Base-by-base conservation (phyloP, 2,888 invertebrate species). In the Drosophila colorata region DNA sequence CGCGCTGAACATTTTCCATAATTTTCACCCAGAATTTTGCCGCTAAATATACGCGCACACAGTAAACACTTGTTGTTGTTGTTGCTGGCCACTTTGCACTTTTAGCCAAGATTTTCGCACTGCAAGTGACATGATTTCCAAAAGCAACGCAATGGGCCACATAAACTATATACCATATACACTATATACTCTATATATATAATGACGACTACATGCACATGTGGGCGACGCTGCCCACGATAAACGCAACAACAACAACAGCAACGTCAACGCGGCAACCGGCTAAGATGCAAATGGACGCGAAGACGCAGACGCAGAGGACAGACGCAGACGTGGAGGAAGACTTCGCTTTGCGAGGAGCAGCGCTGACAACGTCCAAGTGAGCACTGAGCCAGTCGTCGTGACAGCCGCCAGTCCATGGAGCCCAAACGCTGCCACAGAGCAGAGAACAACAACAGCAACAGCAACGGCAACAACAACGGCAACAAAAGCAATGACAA, bases 121-220 rank as follows among this genome's bases (percentile, higher is more conserved):
- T 72, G 85, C 83, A 78, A 78, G 89, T 87, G 83, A 84, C 83
- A 84, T 87, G 81, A 84, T 89, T 78, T 88, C 83, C 89, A 84
- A 88, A 87, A 69, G 67, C 72, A 79, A 74, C 59, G 87, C 87
- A 78, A 53, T 79, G 76, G 80, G 76, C 86, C 75, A 51, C 64
- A 63, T 59, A 59, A 81, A 68, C 63, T 68, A 60, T 53, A 57
- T 53, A 46, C 41, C 18, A 56, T 55, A 43, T 25, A 14, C 43
- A n/a, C 28, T 41, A 58, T 47, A 38, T 48, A 56, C 23, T 37
- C 49, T 47, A 55, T 48, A 11, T 40, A 31, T 53, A 41, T 31
- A 49, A 59, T 52, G 8, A 6, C 16, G 51, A 23, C 38, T 47
- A 61, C 40, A 47, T 61, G 63, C 53, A 48, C 43, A 63, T 47